phyloP scores from a whole-genome alignment of 2,113 vertebrate species.

The Tinamus guttatus region DNA sequence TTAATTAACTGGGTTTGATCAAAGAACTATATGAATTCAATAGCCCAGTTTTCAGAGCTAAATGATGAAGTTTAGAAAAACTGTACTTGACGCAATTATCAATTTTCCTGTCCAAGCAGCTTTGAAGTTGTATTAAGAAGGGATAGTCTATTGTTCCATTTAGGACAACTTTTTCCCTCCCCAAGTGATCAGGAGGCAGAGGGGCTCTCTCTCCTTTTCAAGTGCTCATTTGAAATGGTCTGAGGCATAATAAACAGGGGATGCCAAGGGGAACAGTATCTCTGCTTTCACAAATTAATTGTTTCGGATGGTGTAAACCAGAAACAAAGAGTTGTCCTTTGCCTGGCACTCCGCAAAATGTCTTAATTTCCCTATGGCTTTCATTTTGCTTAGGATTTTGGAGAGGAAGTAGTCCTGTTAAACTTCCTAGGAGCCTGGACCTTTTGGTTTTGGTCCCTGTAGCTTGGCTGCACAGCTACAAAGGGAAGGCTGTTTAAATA shows the following conservation, averaged over 20 bases:
- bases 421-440: not conserved
- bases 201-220: conserved; percentile 2
- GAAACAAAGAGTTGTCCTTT: conserved; percentile 27
- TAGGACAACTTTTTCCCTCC: conserved; percentile 37
- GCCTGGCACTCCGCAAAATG: not conserved
- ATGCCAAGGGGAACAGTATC: conserved; percentile 8
- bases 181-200: conserved; percentile 20
- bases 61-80: conserved; percentile 69
- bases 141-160: conserved; percentile 48
- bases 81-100: conserved; percentile 64
- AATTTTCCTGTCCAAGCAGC: conserved; percentile 62
- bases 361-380: not conserved
- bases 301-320: conserved; percentile 32
- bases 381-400: not conserved
- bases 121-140: conserved; percentile 71
- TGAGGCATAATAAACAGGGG: conserved; percentile 11
- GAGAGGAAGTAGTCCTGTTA: not conserved
- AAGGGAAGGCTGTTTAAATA: not conserved
- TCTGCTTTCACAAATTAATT: conserved; percentile 13
- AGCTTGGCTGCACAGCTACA: not conserved
- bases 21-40: conserved; percentile 72
- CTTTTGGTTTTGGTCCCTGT: not conserved
- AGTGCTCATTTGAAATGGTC: conserved; percentile 26
- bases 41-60: conserved; percentile 61
- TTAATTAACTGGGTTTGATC: conserved; percentile 77